These are phyloP conservation scores for Tigriopus californicus DNA, from an alignment of 2,888 invertebrate species.

Conservation along the genomic window DNA sequence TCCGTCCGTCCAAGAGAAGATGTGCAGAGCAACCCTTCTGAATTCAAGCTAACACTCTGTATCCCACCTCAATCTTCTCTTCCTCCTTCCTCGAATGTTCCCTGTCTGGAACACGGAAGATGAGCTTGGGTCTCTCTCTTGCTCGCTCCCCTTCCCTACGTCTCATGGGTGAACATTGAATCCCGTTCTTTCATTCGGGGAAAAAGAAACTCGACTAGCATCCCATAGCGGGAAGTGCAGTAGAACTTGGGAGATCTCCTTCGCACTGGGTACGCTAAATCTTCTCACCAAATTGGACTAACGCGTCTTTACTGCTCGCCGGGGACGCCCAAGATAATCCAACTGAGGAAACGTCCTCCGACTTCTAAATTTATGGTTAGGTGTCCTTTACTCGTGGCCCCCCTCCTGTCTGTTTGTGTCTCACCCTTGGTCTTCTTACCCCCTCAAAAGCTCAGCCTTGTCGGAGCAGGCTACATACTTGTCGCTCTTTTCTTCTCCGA, in stretches of 20 bases:
- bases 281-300: slow-evolving; percentile 10
- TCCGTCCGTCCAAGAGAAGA: too few relatives aligned
- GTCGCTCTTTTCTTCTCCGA: too few relatives aligned
- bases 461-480: too few relatives aligned
- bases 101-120: too few relatives aligned
- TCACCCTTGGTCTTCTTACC: too few relatives aligned
- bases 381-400: not conserved
- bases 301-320: slow-evolving; percentile 9
- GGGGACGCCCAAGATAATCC: slow-evolving; percentile 7
- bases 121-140: slow-evolving; percentile 2
- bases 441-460: too few relatives aligned
- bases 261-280: slow-evolving; percentile 6
- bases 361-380: slow-evolving; percentile 6
- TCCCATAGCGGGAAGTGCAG: too few relatives aligned
- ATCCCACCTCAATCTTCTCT: not conserved
- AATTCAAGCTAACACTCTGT: slow-evolving; percentile 3
- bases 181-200: too few relatives aligned
- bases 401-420: too few relatives aligned
- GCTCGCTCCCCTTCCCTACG: slow-evolving; percentile 13
- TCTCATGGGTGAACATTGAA: not conserved
- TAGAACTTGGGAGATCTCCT: not conserved
- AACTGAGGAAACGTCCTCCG: not conserved
- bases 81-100: not conserved
- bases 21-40: not conserved
- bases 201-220: too few relatives aligned